These are phyloP conservation scores for Sialis fuliginosa DNA, from an alignment of 2,888 invertebrate species.

Conservation along the genomic window DNA sequence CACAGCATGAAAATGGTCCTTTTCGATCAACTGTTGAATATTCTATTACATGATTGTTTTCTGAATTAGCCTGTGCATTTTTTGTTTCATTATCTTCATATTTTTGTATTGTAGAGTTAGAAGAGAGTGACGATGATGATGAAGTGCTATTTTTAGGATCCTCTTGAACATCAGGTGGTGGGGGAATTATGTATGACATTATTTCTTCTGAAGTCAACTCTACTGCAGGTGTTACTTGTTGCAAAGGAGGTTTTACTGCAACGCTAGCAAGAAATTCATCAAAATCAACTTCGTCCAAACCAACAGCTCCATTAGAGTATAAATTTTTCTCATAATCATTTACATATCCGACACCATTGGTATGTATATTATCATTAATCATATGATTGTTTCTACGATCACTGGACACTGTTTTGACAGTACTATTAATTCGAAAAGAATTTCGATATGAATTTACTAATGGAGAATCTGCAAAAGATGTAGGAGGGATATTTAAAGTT, in stretches of 20 bases:
- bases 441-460: slow-evolving; percentile 11
- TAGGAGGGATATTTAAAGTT: slow-evolving; percentile 53
- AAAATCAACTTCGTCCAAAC: slow-evolving; percentile 40
- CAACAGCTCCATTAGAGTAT: slow-evolving; percentile 19
- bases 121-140: slow-evolving; percentile 1
- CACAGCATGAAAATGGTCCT: slow-evolving; percentile 54
- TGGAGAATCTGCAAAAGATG: slow-evolving; percentile 52
- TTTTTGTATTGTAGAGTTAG: slow-evolving; percentile 4
- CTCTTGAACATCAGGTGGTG: slow-evolving; percentile 37
- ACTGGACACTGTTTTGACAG: not conserved
- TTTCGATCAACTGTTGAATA: slow-evolving; percentile 56
- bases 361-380: slow-evolving; percentile 17
- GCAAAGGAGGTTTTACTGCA: slow-evolving; percentile 63
- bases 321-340: slow-evolving; percentile 17
- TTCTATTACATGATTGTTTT: slow-evolving; percentile 34
- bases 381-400: not conserved
- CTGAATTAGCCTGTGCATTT: slow-evolving; percentile 25
- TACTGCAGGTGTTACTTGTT: slow-evolving; percentile 53
- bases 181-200: slow-evolving; percentile 69
- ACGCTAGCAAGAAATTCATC: slow-evolving; percentile 73
- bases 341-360: not conserved
- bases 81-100: slow-evolving; percentile 29
- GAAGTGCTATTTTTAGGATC: slow-evolving; percentile 6
- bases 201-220: slow-evolving; percentile 70
- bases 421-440: slow-evolving; percentile 12